Conservation (phyloP, 2,113 vertebrate species). For the Lepus europaeus region DNA sequence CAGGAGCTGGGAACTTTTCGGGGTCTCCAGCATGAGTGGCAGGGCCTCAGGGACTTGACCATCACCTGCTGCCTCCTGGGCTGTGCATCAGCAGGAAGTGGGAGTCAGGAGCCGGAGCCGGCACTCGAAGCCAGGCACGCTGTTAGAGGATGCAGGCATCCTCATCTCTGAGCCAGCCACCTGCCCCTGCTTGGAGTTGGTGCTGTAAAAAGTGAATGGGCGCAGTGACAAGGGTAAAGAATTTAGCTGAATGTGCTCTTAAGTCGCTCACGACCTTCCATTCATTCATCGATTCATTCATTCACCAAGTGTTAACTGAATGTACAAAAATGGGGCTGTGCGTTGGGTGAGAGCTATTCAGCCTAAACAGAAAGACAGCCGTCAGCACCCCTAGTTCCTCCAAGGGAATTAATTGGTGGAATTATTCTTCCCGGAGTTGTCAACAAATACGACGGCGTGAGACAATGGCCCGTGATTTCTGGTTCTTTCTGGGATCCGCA, state of each 20-base stretch:
- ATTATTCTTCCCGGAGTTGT: not conserved
- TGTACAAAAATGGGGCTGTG: not conserved
- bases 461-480: not conserved
- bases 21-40: no score
- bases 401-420: not conserved
- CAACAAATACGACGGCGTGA: not conserved
- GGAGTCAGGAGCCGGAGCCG: no score
- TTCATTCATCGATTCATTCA: not conserved
- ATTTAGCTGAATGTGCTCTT: not conserved
- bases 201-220: not conserved
- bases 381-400: not conserved
- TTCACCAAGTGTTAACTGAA: not conserved
- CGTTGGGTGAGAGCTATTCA: not conserved
- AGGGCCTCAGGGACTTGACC: no score
- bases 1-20: no score
- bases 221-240: not conserved
- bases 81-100: no score
- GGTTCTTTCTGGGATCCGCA: not conserved
- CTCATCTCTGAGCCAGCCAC: no score
- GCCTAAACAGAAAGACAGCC: not conserved
- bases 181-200: not conserved
- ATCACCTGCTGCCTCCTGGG: no score
- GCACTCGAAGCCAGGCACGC: no score
- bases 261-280: not conserved
- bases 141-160: no score